Base-by-base conservation (phyloP, 35 echinoderm and acorn worm genomes). In the Nesometra sesokonis region DNA sequence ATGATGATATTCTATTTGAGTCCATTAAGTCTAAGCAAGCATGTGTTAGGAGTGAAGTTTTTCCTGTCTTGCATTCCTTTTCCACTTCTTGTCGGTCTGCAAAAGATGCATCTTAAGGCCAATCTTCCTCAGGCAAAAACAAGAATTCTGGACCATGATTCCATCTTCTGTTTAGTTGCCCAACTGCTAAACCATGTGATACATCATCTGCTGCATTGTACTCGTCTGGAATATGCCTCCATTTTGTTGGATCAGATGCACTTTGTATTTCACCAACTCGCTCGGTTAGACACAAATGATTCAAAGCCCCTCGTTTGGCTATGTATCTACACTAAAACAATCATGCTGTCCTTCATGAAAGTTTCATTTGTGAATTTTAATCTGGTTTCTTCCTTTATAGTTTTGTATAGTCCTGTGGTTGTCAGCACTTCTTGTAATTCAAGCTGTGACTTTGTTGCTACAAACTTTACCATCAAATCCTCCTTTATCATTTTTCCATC, bases 261-360 rank as follows among this genome's bases (percentile, higher is more conserved):
- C 79, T 91, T 67, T 94, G 89, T 5, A 89, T 91, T 83, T 91
- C 93, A 27, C 89, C 87, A 9, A 94, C 89, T 86, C n/a, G n/a
- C n/a, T n/a, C 93, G 91, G 46, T 80, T 85, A 21, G 93, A 85
- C 0, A 91, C 93, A 67, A 94, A 94, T 67, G 93, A 82, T 78
- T 94, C 90, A 38, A 87, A 94, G 5, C 34, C 29, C 79, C 89
- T 90, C 0, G 78, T 80, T 29, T 84, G 57, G 82, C 93, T 85
- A 33, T 79, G 79, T 2, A 94, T 91, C 85, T 88, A 94, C 0
- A 77, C 85, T 37, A 94, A 33, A 0, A 47, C 82, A 30, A 94
- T 90, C 15, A 31, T 88, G 33, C 93, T 94, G 89, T 94, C 88
- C 29, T 85, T 84, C 31, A 94, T 23, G 35, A 90, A 94, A 30